Conservation (phyloP, 2,888 invertebrate species). For the Melangyna quadrimaculata region DNA sequence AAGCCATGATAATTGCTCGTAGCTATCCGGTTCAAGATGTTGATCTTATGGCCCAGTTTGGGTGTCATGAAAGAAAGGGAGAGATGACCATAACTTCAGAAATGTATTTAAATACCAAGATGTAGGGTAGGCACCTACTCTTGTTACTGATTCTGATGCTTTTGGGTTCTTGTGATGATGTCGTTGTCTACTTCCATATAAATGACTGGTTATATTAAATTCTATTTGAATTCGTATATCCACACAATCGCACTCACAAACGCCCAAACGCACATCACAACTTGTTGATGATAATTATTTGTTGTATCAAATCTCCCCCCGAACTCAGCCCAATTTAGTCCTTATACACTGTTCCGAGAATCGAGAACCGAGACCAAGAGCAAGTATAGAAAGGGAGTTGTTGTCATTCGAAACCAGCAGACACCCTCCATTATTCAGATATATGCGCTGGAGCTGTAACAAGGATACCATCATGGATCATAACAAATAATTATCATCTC, state of each 20-base stretch:
- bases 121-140: too few relatives aligned
- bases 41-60: conserved; percentile 48
- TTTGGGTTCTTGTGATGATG: conserved; percentile 6
- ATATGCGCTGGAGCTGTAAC: conserved; percentile 40
- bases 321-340: not conserved
- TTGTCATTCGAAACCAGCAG: conserved; percentile 58
- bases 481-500: conserved; percentile 70
- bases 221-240: conserved; percentile 49
- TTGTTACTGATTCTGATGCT: not conserved
- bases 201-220: conserved; percentile 66
- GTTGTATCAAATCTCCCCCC: conserved; percentile 23
- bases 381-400: conserved; percentile 10
- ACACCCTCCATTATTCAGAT: conserved; percentile 41
- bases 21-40: conserved; percentile 60
- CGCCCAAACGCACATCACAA: conserved; percentile 41
- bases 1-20: conserved; percentile 66
- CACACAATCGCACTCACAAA: conserved; percentile 12
- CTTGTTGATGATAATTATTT: conserved; percentile 71
- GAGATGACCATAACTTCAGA: not conserved
- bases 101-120: conserved; percentile 14
- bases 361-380: not conserved
- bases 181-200: conserved; percentile 33
- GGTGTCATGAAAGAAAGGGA: not conserved
- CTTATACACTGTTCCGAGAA: not conserved
- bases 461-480: conserved; percentile 63